Evolutionary conservation across 2,888 invertebrate genomes (phyloP).

Genomic region (Linnaemya vulpina): DNA sequence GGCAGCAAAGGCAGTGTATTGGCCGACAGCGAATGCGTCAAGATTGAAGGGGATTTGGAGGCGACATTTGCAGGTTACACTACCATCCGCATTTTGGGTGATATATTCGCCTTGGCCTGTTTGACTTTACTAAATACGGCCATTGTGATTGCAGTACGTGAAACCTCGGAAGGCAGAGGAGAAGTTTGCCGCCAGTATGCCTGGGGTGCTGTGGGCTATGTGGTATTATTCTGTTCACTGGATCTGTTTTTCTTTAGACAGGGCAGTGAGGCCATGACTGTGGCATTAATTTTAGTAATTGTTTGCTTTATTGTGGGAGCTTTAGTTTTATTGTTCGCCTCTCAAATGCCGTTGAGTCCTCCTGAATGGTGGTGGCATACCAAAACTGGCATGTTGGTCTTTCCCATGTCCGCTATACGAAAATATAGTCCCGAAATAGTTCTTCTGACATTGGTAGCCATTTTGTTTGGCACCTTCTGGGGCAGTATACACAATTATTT

Average conservation of each 20-base stretch:
- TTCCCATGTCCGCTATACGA: conserved; percentile 91
- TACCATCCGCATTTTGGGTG: conserved; percentile 87
- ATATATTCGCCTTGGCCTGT: conserved; percentile 90
- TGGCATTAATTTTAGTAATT: conserved; percentile 79
- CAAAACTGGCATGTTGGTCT: conserved; percentile 88
- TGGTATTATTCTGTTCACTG: conserved; percentile 87
- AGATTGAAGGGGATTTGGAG: conserved; percentile 85
- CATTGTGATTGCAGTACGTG: conserved; percentile 91
- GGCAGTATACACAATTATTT: conserved; percentile 91
- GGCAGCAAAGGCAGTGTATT: conserved; percentile 87
- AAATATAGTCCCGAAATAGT: conserved; percentile 90
- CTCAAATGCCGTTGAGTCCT: conserved; percentile 89
- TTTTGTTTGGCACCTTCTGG: conserved; percentile 90
- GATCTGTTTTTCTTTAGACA: conserved; percentile 79
- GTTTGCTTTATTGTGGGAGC: conserved; percentile 86
- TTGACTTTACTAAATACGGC: conserved; percentile 89
- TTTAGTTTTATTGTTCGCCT: conserved; percentile 84
- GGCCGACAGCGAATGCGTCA: conserved; percentile 87
- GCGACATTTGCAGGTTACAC: conserved; percentile 89
- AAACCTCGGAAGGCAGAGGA: conserved; percentile 90
- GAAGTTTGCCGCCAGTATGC: conserved; percentile 91
- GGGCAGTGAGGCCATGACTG: conserved; percentile 75
- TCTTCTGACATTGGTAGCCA: conserved; percentile 87
- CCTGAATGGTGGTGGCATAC: conserved; percentile 96
- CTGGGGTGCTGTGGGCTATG: conserved; percentile 89